Percentiles rank a stretch among this genome's conserved stretches.
Conservation (phyloP, 2,888 invertebrate species). For the Drosophila anceps region DNA sequence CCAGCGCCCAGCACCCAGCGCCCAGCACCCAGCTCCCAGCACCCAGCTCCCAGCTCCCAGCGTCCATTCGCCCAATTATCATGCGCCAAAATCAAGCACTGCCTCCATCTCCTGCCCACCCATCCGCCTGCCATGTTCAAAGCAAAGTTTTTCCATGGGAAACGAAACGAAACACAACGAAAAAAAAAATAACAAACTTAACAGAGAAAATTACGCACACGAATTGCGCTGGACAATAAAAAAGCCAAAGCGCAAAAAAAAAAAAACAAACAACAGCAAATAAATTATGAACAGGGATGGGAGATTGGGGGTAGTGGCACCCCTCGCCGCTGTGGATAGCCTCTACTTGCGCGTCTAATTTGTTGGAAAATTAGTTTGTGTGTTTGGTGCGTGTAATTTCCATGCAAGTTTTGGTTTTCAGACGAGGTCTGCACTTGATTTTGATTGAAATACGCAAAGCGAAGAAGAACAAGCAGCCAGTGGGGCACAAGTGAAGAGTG, state of each 20-base stretch:
- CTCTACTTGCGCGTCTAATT: conserved; percentile 74
- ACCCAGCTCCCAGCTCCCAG: too few relatives aligned
- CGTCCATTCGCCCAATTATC: conserved; percentile 59
- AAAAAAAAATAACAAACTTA: conserved; percentile 53
- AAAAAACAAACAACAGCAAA: conserved; percentile 52
- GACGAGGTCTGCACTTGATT: conserved; percentile 69
- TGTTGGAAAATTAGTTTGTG: conserved; percentile 79
- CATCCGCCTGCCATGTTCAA: conserved; percentile 48
- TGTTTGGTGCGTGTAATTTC: conserved; percentile 76
- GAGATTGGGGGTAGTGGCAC: conserved; percentile 3
- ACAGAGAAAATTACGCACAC: conserved; percentile 76
- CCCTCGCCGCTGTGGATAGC: conserved; percentile 21
- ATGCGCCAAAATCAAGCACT: conserved; percentile 60
- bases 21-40: too few relatives aligned
- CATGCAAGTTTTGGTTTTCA: conserved; percentile 61
- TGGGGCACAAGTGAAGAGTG: not conserved
- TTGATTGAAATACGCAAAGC: conserved; percentile 69
- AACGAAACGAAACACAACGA: too few relatives aligned
- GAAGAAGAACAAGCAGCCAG: not conserved
- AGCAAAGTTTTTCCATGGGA: conserved; percentile 63
- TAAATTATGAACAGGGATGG: conserved; percentile 66
- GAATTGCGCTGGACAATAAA: conserved; percentile 76
- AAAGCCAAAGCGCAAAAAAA: conserved; percentile 41
- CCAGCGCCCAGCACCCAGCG: too few relatives aligned
- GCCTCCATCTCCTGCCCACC: not conserved